Conservation (phyloP, 1,140 invertebrate species). For the Intoshia linei region DNA sequence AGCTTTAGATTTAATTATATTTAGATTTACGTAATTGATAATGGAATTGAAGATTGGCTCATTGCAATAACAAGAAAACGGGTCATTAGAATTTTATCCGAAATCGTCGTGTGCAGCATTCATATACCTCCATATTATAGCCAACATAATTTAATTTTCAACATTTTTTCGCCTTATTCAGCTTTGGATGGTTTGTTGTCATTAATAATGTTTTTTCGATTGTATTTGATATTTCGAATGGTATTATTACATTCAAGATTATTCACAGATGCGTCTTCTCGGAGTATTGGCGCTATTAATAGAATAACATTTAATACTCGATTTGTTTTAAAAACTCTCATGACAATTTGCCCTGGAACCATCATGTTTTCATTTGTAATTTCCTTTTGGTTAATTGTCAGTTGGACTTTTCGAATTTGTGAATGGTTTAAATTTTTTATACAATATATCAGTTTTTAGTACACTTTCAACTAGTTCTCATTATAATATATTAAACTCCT, state of each 20-base stretch:
- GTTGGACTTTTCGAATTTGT: constrained; percentile 83
- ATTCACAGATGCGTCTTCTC: constrained; percentile 72
- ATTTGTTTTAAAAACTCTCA: constrained; percentile 92
- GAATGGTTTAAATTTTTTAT: constrained; percentile 43
- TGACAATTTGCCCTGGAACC: constrained; percentile 96
- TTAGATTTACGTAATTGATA: constrained; percentile 94
- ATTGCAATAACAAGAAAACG: constrained; percentile 93
- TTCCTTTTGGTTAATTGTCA: constrained; percentile 91
- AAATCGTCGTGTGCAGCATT: constrained; percentile 67
- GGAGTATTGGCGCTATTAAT: constrained; percentile 57
- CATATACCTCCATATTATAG: constrained; percentile 51
- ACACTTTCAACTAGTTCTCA: constrained; percentile 25
- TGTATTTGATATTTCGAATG: constrained; percentile 90
- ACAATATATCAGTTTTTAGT: neutral
- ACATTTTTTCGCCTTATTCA: constrained; percentile 9
- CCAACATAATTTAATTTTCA: neutral
- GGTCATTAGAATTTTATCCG: constrained; percentile 57
- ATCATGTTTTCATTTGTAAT: constrained; percentile 85
- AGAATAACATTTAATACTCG: constrained; percentile 95
- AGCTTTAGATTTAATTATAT: too few relatives aligned
- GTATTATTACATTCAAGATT: constrained; percentile 95
- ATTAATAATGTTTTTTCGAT: constrained; percentile 86
- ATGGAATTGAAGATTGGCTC: constrained; percentile 96
- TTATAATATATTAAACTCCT: constrained; percentile 76
- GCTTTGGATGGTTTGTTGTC: constrained; percentile 55